These are phyloP conservation scores for Hucho hucho DNA, from an alignment of 2,113 vertebrate species.

Conservation along the genomic window DNA sequence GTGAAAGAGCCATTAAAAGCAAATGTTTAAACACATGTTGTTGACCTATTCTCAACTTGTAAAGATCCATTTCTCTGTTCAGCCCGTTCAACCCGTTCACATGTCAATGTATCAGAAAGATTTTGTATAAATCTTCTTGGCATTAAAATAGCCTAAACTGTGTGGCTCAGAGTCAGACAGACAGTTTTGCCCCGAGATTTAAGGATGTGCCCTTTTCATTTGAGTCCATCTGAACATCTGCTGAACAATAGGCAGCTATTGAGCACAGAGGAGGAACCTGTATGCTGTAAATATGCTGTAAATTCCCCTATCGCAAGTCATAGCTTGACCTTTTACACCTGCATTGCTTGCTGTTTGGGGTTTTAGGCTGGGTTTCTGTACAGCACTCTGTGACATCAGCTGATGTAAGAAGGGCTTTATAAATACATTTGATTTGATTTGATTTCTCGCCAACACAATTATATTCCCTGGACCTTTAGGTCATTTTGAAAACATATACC, in stretches of 20 bases:
- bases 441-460: conserved; percentile 1
- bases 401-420: too few species aligned
- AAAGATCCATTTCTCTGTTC: not conserved
- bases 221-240: conserved; percentile 7
- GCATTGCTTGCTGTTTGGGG: too few species aligned
- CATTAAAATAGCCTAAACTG: not conserved
- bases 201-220: conserved; percentile 2
- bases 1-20: not conserved
- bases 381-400: too few species aligned
- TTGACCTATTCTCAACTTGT: not conserved
- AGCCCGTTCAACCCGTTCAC: not conserved
- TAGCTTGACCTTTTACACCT: conserved; percentile 20
- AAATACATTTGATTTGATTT: too few species aligned
- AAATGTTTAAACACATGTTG: not conserved
- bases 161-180: not conserved
- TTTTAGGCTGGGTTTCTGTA: too few species aligned
- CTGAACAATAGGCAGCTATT: not conserved
- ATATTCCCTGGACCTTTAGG: not conserved
- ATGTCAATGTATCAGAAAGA: not conserved
- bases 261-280: not conserved
- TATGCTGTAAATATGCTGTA: conserved; percentile 1
- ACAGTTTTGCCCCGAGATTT: not conserved
- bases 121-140: not conserved
- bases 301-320: conserved; percentile 8
- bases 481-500: not conserved